Conservation (phyloP, 2,113 vertebrate genomes). For the Ariopsis seemanni region DNA sequence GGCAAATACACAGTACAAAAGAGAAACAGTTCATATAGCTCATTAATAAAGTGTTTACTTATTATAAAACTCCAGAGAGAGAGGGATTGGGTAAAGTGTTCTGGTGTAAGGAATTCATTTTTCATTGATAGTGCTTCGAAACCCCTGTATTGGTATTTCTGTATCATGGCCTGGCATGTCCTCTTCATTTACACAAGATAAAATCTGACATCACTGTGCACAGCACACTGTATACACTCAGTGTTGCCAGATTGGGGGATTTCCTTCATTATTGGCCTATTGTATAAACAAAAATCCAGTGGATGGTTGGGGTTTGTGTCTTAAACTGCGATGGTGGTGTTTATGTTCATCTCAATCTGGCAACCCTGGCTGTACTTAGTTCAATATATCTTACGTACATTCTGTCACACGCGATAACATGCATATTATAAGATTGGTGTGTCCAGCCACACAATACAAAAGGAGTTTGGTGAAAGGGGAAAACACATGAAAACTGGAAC, state of each 20-base stretch:
- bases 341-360: not conserved
- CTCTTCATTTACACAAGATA: slow-evolving; percentile 5
- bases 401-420: not conserved
- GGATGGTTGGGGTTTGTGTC: not conserved
- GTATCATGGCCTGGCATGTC: not conserved
- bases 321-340: not conserved
- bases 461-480: not conserved
- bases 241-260: not conserved
- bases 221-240: not conserved
- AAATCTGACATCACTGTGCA: not conserved
- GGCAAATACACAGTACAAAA: slow-evolving; percentile 23
- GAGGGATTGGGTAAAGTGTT: too few relatives aligned
- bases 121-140: not conserved
- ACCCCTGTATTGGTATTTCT: not conserved
- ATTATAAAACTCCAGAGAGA: too few relatives aligned
- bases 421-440: not conserved
- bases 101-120: too few relatives aligned
- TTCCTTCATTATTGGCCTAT: not conserved
- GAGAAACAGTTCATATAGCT: slow-evolving; percentile 11
- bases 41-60: not conserved
- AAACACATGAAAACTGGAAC: not conserved
- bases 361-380: not conserved
- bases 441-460: not conserved
- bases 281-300: not conserved
- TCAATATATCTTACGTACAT: slow-evolving; percentile 8